phyloP scores from a whole-genome alignment of 2,888 invertebrate genomes.

The Sarcophaga carnaria region DNA sequence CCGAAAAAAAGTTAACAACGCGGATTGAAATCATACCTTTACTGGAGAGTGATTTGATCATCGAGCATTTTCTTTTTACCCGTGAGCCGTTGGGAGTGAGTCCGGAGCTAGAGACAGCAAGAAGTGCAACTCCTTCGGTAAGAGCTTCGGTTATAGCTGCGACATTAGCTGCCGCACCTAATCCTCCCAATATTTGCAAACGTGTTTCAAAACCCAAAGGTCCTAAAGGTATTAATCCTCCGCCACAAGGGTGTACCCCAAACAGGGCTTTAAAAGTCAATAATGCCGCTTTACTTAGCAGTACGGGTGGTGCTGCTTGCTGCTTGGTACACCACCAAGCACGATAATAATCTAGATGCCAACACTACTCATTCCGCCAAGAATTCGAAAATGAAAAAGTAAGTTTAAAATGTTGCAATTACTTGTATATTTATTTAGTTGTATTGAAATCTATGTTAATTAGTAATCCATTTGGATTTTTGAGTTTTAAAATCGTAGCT shows the following conservation, averaged over 20 bases:
- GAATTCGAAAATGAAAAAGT: slow-evolving; percentile 61
- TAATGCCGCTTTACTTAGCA: slow-evolving; percentile 73
- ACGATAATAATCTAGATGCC: background rate
- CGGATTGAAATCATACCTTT: slow-evolving; percentile 87
- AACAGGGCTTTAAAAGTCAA: slow-evolving; percentile 78
- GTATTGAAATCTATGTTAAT: too few relatives aligned
- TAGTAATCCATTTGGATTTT: too few relatives aligned
- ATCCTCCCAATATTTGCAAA: slow-evolving; percentile 80
- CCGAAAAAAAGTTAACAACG: slow-evolving; percentile 90
- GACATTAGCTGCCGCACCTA: slow-evolving; percentile 61
- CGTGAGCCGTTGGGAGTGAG: slow-evolving; percentile 90
- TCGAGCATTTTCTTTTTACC: slow-evolving; percentile 92
- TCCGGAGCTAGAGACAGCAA: slow-evolving; percentile 89
- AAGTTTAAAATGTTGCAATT: background rate
- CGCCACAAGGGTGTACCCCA: slow-evolving; percentile 79
- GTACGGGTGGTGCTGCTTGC: slow-evolving; percentile 65
- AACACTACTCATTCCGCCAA: slow-evolving; percentile 24
- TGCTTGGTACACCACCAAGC: slow-evolving; percentile 54
- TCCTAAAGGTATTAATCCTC: slow-evolving; percentile 85
- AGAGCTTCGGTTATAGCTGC: slow-evolving; percentile 60
- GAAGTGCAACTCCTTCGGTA: slow-evolving; percentile 83
- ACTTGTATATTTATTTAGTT: too few relatives aligned
- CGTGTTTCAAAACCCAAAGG: slow-evolving; percentile 85
- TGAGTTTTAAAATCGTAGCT: slow-evolving; percentile 50
- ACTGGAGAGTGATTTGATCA: slow-evolving; percentile 84